Base-by-base conservation (phyloP, 2,113 vertebrate species). In the Gopherus flavomarginatus region DNA sequence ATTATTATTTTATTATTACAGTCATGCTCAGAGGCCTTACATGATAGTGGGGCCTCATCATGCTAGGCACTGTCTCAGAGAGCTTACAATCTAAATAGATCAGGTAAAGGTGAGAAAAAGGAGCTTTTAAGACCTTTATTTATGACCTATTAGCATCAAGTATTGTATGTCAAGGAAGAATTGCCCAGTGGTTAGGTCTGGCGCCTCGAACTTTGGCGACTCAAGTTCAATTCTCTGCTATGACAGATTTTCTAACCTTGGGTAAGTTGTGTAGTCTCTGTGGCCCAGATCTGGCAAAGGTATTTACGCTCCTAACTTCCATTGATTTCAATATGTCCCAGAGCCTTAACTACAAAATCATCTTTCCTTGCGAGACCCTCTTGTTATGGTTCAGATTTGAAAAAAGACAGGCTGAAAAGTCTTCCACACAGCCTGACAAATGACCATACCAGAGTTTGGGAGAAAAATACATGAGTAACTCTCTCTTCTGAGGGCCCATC, bases 91-190 rank as follows among this genome's bases (percentile, higher is more conserved):
- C 42, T 91, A 17, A 85, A 92, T 89, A 69, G 87, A 47, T 86
- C 85, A 77, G 53, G 93, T 77, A 95, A 90, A 88, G 65, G 92
- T 87, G 53, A 85, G 8, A 24, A 54, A 77, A 83, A 59, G 91
- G 47, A 89, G 88, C 88, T 94, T 88, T 88, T 90, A 79, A 85
- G 57, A 92, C 87, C 95, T 65, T 94, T 35, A 6, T 78, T 94
- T 90, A 50, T 50, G 50, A 50, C 50, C 13, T 50, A 16, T 19
- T 95, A 88, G 84, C 29, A 85, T 82, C 92, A 57, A 92, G 89
- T 75, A 82, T 50, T 86, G 59, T 89, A 62, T 56, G 81, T 84
- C 95, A 94, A 86, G 77, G 49, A 92, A 89, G 93, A 92, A 95
- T 95, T 92, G 90, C 54, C 65, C 65, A 38, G 65, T 22, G 35